phyloP scores from a whole-genome alignment of 2,797 vertebrate species.

The Holocentrus rufus region DNA sequence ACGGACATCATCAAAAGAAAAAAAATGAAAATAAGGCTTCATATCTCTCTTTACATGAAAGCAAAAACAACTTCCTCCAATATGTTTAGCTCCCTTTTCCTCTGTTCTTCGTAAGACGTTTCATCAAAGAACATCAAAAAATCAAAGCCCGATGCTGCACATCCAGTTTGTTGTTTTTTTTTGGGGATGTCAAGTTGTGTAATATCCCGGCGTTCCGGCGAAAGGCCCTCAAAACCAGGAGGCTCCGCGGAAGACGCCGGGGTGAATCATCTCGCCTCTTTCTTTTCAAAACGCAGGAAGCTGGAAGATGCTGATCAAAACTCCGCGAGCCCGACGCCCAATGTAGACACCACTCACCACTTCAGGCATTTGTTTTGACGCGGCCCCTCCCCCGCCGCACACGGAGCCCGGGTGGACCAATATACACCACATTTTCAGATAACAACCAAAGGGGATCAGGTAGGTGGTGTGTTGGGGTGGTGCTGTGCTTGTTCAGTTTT shows the following conservation, averaged over 20 bases:
- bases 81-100: neutral
- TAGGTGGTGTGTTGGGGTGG: constrained; percentile 32
- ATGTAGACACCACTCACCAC: constrained; percentile 58
- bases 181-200: neutral
- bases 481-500: constrained; percentile 15
- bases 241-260: constrained; percentile 32
- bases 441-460: constrained; percentile 40
- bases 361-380: constrained; percentile 66
- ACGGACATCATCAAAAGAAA: neutral
- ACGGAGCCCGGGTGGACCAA: constrained; percentile 45
- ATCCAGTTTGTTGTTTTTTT: no score
- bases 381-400: constrained; percentile 38
- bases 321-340: constrained; percentile 60
- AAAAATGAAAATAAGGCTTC: neutral
- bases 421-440: constrained; percentile 42
- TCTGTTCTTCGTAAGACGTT: neutral
- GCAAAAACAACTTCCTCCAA: neutral
- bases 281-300: constrained; percentile 40
- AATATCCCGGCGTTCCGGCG: constrained; percentile 13
- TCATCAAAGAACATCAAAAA: no score
- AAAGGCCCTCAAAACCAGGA: constrained; percentile 2
- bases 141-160: no score
- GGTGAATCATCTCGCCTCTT: constrained; percentile 54
- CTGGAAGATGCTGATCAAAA: constrained; percentile 56
- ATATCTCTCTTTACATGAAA: neutral